Conservation (phyloP, 2,797 vertebrate genomes). For the Poeciliopsis infans region DNA sequence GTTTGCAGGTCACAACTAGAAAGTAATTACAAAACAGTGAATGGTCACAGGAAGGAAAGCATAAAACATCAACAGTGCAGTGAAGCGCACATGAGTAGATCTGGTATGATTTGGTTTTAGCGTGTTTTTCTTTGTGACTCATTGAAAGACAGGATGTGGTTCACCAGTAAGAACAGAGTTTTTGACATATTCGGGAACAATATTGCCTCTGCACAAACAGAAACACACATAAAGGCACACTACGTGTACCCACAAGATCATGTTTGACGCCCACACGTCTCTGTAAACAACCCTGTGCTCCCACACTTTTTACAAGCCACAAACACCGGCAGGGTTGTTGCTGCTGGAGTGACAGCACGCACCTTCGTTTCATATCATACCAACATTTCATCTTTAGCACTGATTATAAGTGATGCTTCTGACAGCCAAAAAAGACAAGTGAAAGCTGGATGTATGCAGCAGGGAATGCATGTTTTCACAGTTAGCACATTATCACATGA, state of each 20-base stretch:
- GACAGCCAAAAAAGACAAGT: conserved; percentile 38
- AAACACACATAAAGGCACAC: conserved; percentile 63
- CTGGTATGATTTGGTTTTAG: conserved; percentile 20
- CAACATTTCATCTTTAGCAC: conserved; percentile 45
- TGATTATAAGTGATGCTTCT: conserved; percentile 52
- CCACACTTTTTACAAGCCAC: conserved; percentile 64
- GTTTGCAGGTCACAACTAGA: not conserved
- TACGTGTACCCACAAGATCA: conserved; percentile 57
- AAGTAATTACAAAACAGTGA: not conserved
- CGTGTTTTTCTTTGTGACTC: conserved; percentile 60
- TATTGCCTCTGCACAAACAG: conserved; percentile 62
- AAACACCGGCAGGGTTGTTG: conserved; percentile 51
- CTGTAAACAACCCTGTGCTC: conserved; percentile 69
- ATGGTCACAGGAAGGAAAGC: conserved; percentile 9
- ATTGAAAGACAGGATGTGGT: conserved; percentile 73
- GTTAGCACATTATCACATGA: conserved; percentile 26
- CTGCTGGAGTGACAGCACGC: conserved; percentile 55
- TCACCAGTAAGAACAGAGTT: conserved; percentile 51
- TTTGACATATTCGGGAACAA: conserved; percentile 64
- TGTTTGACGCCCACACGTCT: conserved; percentile 65
- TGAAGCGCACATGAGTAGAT: conserved; percentile 22
- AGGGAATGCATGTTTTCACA: conserved; percentile 8
- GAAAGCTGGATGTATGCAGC: conserved; percentile 13
- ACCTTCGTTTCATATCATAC: conserved; percentile 56
- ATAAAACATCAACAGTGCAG: conserved; percentile 16